Percentiles rank a stretch among this genome's conserved stretches.
These are phyloP conservation scores for Rhopalosiphum padi DNA, from an alignment of 1,140 invertebrate species.

Conservation along the genomic window DNA sequence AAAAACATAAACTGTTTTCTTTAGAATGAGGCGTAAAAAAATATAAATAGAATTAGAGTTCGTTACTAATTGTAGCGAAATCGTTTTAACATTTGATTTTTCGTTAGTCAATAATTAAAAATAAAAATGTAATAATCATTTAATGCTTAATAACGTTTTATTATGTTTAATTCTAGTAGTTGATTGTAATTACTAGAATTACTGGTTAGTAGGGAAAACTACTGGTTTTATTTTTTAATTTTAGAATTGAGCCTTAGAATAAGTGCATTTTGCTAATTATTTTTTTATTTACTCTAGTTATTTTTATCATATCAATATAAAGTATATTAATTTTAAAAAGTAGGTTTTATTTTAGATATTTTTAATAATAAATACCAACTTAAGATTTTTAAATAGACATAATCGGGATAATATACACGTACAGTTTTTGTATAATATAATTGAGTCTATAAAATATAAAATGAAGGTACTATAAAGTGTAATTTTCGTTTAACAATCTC, in stretches of 20 bases:
- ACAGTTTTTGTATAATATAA: neutral
- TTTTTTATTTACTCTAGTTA: neutral
- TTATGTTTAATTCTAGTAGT: neutral
- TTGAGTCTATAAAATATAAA: neutral
- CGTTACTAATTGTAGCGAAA: neutral
- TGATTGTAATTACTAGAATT: neutral
- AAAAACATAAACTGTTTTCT: neutral
- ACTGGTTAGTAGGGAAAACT: neutral
- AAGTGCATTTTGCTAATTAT: neutral
- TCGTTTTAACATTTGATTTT: neutral
- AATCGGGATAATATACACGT: too few relatives aligned
- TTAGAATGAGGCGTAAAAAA: neutral
- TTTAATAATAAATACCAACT: neutral
- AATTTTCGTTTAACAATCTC: neutral
- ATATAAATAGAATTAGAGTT: neutral
- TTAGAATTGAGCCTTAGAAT: neutral
- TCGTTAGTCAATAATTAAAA: neutral
- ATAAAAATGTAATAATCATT: conserved; percentile 2
- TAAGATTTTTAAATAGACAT: neutral
- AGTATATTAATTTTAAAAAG: neutral
- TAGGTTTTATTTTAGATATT: neutral
- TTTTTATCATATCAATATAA: neutral
- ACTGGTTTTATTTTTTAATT: neutral
- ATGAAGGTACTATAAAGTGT: neutral
- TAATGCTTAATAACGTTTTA: neutral